Evolutionary conservation across 1,140 invertebrate species (phyloP).

Genomic region (Eupristina koningsbergeri): DNA sequence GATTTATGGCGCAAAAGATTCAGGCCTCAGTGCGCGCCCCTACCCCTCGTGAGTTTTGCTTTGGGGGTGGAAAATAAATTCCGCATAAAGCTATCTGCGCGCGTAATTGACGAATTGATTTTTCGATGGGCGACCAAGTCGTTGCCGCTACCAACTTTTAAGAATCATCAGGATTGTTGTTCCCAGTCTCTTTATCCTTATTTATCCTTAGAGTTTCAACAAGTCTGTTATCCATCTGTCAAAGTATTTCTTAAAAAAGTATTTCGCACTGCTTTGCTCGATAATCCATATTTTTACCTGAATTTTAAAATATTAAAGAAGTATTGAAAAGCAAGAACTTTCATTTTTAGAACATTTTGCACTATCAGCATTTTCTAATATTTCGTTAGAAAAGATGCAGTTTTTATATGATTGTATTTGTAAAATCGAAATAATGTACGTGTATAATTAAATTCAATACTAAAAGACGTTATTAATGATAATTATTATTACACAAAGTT

Average conservation of each 20-base stretch:
- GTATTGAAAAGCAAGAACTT: not conserved
- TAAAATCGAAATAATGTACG: not conserved
- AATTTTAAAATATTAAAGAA: not conserved
- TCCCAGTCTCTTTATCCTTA: not conserved
- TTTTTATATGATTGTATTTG: not conserved
- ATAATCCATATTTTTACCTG: not conserved
- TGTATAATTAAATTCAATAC: too few relatives aligned
- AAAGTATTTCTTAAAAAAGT: too few relatives aligned
- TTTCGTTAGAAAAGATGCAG: too few relatives aligned
- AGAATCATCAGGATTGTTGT: not conserved
- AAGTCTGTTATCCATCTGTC: too few relatives aligned
- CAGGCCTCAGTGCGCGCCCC: not conserved
- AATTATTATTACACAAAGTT: too few relatives aligned
- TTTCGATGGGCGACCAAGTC: slow-evolving; percentile 12
- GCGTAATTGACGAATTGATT: slow-evolving; percentile 50
- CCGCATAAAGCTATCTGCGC: not conserved
- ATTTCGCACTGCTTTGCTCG: not conserved
- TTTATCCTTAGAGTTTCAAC: not conserved
- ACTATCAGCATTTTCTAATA: too few relatives aligned
- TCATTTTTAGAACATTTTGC: not conserved
- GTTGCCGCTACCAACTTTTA: not conserved
- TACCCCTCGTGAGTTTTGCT: not conserved
- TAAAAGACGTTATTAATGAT: too few relatives aligned
- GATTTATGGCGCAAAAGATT: slow-evolving; percentile 58
- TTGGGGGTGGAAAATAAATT: not conserved